phyloP scores from a whole-genome alignment of 2,888 invertebrate species.

The Hyposoter didymator region DNA sequence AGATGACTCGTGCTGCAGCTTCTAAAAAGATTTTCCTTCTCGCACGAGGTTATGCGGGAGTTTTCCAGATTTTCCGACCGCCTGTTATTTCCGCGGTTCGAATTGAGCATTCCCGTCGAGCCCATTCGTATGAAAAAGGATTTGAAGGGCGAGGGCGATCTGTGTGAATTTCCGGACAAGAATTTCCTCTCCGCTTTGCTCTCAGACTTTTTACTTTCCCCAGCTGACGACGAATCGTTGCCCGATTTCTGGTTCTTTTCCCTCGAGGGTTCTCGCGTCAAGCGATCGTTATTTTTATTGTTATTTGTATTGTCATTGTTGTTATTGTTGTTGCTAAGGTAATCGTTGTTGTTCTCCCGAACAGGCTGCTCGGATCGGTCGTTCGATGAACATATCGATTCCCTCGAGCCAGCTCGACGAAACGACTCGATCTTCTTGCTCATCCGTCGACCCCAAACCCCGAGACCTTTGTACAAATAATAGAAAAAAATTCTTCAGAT shows the following conservation, averaged over 20 bases:
- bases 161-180: constrained; percentile 83
- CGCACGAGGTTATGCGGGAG: constrained; percentile 83
- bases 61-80: constrained; percentile 84
- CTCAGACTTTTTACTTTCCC: constrained; percentile 70
- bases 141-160: constrained; percentile 89
- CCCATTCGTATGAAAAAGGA: constrained; percentile 91
- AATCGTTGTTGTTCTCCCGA: constrained; percentile 68
- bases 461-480: constrained; percentile 73
- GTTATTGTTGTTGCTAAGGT: constrained; percentile 73
- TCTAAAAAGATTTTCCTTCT: constrained; percentile 87
- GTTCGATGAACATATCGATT: constrained; percentile 83
- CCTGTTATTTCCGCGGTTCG: constrained; percentile 82
- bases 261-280: constrained; percentile 46
- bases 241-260: constrained; percentile 57
- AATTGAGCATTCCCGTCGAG: constrained; percentile 91
- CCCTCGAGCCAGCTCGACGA: constrained; percentile 88
- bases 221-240: not conserved
- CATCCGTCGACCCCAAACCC: constrained; percentile 90
- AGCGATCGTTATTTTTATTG: constrained; percentile 71
- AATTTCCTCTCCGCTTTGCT: constrained; percentile 73
- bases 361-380: constrained; percentile 81
- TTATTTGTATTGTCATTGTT: constrained; percentile 71
- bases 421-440: constrained; percentile 91
- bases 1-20: constrained; percentile 92
- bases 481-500: not conserved